Conservation (phyloP, 2,113 vertebrate species). For the Austrofundulus limnaeus region DNA sequence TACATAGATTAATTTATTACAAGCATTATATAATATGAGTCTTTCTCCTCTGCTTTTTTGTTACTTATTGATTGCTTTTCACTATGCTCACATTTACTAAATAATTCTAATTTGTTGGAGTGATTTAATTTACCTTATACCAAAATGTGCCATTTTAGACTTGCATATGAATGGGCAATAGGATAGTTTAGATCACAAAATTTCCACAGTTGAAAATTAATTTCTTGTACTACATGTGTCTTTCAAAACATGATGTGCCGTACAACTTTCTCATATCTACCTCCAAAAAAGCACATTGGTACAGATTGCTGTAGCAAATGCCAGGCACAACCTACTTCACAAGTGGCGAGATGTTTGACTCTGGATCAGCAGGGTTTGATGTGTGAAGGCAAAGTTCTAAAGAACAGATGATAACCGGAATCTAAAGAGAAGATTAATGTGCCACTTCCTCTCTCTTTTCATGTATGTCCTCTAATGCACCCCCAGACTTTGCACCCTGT, state of each 20-base stretch:
- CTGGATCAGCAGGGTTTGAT: constrained; percentile 19
- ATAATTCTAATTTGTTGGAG: constrained; percentile 26
- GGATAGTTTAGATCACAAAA: constrained; percentile 33
- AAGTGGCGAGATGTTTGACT: constrained; percentile 55
- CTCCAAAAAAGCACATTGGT: constrained; percentile 50
- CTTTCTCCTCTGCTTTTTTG: not conserved
- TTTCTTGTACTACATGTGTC: constrained; percentile 46
- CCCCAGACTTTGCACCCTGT: constrained; percentile 26
- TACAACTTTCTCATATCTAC: constrained; percentile 39
- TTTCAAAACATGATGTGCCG: constrained; percentile 31
- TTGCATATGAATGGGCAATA: constrained; percentile 16
- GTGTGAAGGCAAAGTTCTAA: constrained; percentile 34
- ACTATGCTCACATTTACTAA: constrained; percentile 15
- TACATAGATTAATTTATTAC: not conserved
- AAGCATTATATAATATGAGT: not conserved
- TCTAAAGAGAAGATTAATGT: constrained; percentile 41
- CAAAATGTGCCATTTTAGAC: constrained; percentile 36
- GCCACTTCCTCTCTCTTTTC: constrained; percentile 21
- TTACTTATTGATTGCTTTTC: constrained; percentile 7
- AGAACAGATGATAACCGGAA: constrained; percentile 26
- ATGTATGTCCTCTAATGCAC: constrained; percentile 50
- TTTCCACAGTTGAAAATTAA: constrained; percentile 33
- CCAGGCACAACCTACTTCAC: constrained; percentile 44
- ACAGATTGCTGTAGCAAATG: constrained; percentile 49
- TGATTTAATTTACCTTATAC: constrained; percentile 25